A percentile compares a stretch with the other conserved stretches of the same genome.
These are phyloP conservation scores for Chionodraco myersi DNA, from an alignment of 2,113 vertebrate genomes.

Conservation along the genomic window DNA sequence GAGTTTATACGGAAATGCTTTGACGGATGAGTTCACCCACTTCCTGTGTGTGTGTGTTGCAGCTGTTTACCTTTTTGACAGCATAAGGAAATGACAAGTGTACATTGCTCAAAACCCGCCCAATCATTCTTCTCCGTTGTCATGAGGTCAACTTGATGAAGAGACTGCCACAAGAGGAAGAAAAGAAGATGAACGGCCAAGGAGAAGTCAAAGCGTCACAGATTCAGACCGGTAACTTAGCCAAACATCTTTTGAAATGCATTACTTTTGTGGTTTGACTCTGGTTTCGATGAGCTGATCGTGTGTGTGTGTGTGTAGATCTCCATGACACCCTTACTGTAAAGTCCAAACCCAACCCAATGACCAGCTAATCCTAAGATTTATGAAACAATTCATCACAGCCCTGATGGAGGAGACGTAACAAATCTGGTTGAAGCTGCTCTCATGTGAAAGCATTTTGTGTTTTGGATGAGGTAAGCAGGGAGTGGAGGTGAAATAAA, in stretches of 20 bases:
- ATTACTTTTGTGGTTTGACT: background rate
- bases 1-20: slow-evolving; percentile 56
- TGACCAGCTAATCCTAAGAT: background rate
- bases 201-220: background rate
- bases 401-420: slow-evolving; percentile 22
- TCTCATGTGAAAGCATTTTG: slow-evolving; percentile 14
- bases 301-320: background rate
- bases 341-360: background rate
- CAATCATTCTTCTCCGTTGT: background rate
- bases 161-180: background rate
- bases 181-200: background rate
- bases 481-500: slow-evolving; percentile 43
- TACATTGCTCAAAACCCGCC: background rate
- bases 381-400: background rate
- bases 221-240: background rate
- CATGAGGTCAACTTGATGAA: background rate
- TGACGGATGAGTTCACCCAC: slow-evolving; percentile 41
- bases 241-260: background rate
- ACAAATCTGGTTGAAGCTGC: background rate
- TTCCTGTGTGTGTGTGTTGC: slow-evolving; percentile 65
- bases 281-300: background rate
- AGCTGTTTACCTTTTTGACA: background rate
- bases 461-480: slow-evolving; percentile 1
- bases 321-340: background rate
- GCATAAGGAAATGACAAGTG: background rate